Percentiles rank a stretch among this genome's conserved stretches.
Conservation (phyloP, 2,797 vertebrate genomes). For the Crenichthys baileyi region DNA sequence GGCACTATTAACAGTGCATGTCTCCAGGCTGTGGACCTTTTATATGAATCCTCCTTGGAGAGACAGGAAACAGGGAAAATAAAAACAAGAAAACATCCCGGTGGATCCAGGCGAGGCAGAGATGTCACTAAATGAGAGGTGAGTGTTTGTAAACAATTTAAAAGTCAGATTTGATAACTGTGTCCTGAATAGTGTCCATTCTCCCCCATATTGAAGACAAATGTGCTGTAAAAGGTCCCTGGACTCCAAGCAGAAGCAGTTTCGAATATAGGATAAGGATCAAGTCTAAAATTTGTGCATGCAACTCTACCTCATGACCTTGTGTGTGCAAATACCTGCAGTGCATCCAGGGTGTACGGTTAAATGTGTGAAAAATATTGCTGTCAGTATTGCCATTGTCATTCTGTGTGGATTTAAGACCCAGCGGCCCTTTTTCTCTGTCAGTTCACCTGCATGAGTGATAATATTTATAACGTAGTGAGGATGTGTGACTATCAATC, state of each 20-base stretch:
- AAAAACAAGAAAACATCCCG: constrained; percentile 44
- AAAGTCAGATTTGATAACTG: constrained; percentile 72
- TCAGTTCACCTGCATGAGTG: constrained; percentile 59
- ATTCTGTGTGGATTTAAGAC: constrained; percentile 30
- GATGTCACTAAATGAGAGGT: constrained; percentile 58
- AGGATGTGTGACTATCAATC: constrained; percentile 60
- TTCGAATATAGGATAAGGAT: constrained; percentile 59
- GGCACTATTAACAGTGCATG: constrained; percentile 76
- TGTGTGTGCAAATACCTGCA: constrained; percentile 35
- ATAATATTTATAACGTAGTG: constrained; percentile 67
- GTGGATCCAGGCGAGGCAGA: constrained; percentile 42
- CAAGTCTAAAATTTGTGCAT: constrained; percentile 39
- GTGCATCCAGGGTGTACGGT: not conserved
- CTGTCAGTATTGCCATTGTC: constrained; percentile 45
- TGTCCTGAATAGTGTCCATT: constrained; percentile 59
- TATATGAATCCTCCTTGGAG: constrained; percentile 55
- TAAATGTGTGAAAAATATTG: constrained; percentile 24
- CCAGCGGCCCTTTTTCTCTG: constrained; percentile 44
- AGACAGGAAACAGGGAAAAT: constrained; percentile 54
- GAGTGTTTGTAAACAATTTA: constrained; percentile 70
- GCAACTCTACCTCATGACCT: constrained; percentile 48
- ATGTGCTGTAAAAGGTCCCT: constrained; percentile 51
- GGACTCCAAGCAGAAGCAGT: constrained; percentile 21
- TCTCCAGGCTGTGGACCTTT: constrained; percentile 71
- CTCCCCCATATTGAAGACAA: constrained; percentile 44